Base-by-base conservation (phyloP, 2,888 invertebrate species). In the Oscheius onirici region DNA sequence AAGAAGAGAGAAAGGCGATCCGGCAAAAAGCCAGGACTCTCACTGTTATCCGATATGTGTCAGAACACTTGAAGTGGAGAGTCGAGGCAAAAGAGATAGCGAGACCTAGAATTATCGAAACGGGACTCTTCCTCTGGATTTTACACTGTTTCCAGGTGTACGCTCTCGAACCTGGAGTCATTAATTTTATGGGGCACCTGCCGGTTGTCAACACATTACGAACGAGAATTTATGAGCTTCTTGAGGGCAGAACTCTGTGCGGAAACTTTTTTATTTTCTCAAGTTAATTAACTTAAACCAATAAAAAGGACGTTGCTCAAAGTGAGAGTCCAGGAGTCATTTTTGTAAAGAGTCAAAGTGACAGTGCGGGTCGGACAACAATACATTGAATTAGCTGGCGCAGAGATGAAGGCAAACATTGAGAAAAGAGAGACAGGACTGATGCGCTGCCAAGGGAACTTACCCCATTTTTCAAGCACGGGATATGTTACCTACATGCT, bases 311-410 rank as follows among this genome's bases (percentile, higher is more conserved):
- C 8, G 5, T 17, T 49, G 6, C 3, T 17, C 15, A 49, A 49
- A 10, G 17, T 20, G 17, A 49, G 2, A 17, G 17, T 17, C 17
- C 17, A 17, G 22, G 17, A 34, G 34, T 34, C 34, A 34, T 34
- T 34, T 3, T 34, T 34, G 34, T 34, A 22, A 20, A 10, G 49
- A 49, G 8, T 22, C 17, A 46, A 17, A n/a, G 46, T 46, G 17
- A 17, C 17, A 17, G 49, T 22, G 49, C 49, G 10, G 17, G 22
- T 40, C n/a, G 28, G 58, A 58, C 40, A 41, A 22, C 58, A 58
- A 58, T 58, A 41, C 58, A 41, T 40, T 58, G 58, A 58, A 58
- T 58, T 58, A 58, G 58, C 58, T 58, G 58, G 51, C 51, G 51
- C 20, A 20, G 51, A 51, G 51, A 51, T 51, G 51, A 20, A 51